These are phyloP conservation scores for sheep (Ovis aries) DNA, from an alignment of 2,113 vertebrate genomes.

Conservation along the genomic window DNA sequence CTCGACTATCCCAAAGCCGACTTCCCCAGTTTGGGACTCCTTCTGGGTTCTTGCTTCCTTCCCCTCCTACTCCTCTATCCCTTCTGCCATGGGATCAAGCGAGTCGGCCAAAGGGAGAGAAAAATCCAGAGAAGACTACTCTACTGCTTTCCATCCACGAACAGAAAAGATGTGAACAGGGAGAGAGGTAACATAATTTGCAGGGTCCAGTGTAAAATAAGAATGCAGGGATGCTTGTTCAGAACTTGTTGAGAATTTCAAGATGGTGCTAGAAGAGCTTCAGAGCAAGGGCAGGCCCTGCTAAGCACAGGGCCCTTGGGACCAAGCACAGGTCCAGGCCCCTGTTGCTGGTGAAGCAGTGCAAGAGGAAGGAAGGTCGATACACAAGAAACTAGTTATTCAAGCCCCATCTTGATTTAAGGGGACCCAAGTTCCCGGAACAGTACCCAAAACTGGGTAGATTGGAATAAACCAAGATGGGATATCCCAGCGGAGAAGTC, in stretches of 20 bases:
- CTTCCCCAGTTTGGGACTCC: neutral
- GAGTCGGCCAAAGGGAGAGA: neutral
- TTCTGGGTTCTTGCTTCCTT: neutral
- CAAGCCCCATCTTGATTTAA: neutral
- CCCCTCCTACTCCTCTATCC: neutral
- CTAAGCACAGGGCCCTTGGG: neutral
- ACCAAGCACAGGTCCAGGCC: neutral
- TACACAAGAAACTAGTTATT: neutral
- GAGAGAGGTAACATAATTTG: neutral
- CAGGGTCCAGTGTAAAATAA: neutral
- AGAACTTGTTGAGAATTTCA: neutral
- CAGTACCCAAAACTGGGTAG: neutral
- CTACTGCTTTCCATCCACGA: too few relatives aligned
- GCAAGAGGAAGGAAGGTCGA: fast-evolving
- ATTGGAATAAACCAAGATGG: neutral
- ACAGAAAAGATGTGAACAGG: neutral
- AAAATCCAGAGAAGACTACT: neutral
- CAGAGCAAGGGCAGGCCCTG: neutral
- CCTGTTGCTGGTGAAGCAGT: neutral
- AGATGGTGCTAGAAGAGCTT: neutral
- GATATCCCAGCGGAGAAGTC: neutral
- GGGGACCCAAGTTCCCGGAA: neutral
- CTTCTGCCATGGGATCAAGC: neutral
- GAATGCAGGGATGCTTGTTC: neutral
- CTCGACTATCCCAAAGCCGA: neutral